Conservation (phyloP, 1,140 invertebrate genomes). For the Rhyzopertha dominica region DNA sequence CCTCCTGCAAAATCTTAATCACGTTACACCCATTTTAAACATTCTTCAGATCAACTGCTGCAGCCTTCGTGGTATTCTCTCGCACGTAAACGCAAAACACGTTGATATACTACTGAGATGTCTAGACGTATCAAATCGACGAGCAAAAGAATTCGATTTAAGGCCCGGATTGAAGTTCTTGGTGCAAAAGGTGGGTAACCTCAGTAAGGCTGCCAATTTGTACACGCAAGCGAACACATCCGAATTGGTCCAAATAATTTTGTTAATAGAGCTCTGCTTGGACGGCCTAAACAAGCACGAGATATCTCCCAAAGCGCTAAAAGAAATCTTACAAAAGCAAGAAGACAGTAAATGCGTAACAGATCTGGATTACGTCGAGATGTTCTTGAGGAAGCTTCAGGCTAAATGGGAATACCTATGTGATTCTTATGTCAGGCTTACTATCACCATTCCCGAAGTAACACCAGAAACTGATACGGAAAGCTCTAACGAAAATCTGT, state of each 20-base stretch:
- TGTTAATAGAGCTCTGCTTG: slow-evolving; percentile 74
- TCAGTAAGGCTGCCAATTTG: slow-evolving; percentile 83
- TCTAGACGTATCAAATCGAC: slow-evolving; percentile 72
- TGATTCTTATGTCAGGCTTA: slow-evolving; percentile 40
- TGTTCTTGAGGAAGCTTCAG: slow-evolving; percentile 40
- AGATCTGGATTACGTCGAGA: slow-evolving; percentile 50
- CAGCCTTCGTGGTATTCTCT: slow-evolving; percentile 52
- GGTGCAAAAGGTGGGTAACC: slow-evolving; percentile 85
- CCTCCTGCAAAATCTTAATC: slow-evolving; percentile 64
- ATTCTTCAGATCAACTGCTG: slow-evolving; percentile 53
- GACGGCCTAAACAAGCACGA: slow-evolving; percentile 58
- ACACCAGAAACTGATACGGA: slow-evolving; percentile 23
- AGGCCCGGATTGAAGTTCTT: slow-evolving; percentile 89
- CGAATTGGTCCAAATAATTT: slow-evolving; percentile 85
- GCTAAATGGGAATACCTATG: slow-evolving; percentile 42
- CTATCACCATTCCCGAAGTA: slow-evolving; percentile 37
- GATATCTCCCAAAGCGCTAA: slow-evolving; percentile 59
- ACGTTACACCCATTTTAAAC: slow-evolving; percentile 55
- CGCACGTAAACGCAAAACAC: slow-evolving; percentile 53
- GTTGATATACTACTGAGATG: slow-evolving; percentile 68
- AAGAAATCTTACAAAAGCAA: slow-evolving; percentile 57
- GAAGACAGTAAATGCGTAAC: slow-evolving; percentile 49
- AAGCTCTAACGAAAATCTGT: slow-evolving; percentile 10
- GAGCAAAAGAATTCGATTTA: slow-evolving; percentile 79
- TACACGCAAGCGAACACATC: slow-evolving; percentile 89